These are phyloP conservation scores for Dynastes maya DNA, from an alignment of 2,888 invertebrate species.

Conservation along the genomic window DNA sequence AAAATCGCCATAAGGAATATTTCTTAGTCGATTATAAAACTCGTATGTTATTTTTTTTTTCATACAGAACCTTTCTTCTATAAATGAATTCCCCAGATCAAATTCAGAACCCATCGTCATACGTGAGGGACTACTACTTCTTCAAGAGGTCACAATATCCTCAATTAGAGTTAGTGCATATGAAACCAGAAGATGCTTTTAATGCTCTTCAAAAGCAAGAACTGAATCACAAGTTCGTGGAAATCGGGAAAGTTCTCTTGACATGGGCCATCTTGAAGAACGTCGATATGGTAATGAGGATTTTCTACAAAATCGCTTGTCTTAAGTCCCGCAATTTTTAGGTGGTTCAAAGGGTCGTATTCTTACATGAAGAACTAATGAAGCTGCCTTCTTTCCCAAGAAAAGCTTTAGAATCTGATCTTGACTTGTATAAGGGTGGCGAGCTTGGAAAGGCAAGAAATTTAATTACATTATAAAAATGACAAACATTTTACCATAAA, in stretches of 20 bases:
- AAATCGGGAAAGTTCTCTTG: conserved; percentile 94
- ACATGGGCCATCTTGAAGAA: conserved; percentile 95
- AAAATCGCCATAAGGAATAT: conserved; percentile 89
- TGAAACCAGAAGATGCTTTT: conserved; percentile 94
- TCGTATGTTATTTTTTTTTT: conserved; percentile 77
- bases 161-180: conserved; percentile 92
- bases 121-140: conserved; percentile 90
- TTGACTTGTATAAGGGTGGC: conserved; percentile 92
- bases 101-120: conserved; percentile 95
- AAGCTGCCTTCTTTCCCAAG: conserved; percentile 98
- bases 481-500: not conserved
- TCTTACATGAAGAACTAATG: conserved; percentile 98
- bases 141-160: conserved; percentile 95
- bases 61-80: too few relatives aligned
- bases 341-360: conserved; percentile 97
- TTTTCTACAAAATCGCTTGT: not conserved
- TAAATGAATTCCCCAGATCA: conserved; percentile 78
- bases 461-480: not conserved
- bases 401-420: conserved; percentile 96
- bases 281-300: conserved; percentile 83
- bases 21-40: conserved; percentile 99
- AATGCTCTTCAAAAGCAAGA: conserved; percentile 93
- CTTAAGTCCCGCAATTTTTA: conserved; percentile 64
- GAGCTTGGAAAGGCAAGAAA: conserved; percentile 85
- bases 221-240: conserved; percentile 93